Percentiles rank a stretch among this genome's conserved stretches.
These are phyloP conservation scores for Callaeas wilsoni DNA, from an alignment of 2,113 vertebrate species.

Conservation along the genomic window DNA sequence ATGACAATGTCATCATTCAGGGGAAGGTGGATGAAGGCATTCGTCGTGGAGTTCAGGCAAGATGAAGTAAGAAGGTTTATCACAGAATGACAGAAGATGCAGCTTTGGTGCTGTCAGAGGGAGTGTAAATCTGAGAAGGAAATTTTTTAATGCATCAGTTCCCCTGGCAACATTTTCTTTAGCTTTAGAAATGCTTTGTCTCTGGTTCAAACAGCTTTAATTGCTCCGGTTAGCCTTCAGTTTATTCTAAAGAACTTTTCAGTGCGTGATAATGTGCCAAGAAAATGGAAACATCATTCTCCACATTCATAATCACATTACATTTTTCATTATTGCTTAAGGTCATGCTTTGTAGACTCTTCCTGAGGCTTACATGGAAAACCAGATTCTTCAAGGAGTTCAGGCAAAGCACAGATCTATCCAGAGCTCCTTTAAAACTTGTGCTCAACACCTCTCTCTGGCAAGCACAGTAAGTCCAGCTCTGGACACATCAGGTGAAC, in stretches of 20 bases:
- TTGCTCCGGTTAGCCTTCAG: background rate
- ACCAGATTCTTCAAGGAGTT: background rate
- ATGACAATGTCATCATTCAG: background rate
- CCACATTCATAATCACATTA: background rate
- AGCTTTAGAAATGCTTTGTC: constrained; percentile 29
- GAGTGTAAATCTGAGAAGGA: background rate
- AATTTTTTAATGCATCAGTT: constrained; percentile 20
- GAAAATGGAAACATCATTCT: background rate
- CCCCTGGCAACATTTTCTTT: constrained; percentile 47
- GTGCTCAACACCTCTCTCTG: background rate
- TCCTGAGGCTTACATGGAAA: background rate
- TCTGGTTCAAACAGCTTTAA: constrained; percentile 31
- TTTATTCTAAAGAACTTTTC: constrained; percentile 26
- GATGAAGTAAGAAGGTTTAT: background rate
- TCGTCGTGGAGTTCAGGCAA: background rate
- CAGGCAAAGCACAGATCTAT: background rate
- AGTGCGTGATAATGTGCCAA: background rate
- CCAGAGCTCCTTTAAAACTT: background rate
- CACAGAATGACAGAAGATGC: background rate
- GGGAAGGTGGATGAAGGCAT: background rate
- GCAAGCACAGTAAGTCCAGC: background rate
- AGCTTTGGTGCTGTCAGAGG: background rate
- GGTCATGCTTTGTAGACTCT: background rate
- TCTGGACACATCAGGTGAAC: background rate
- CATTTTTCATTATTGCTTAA: background rate